Base-by-base conservation (phyloP, 2,888 invertebrate genomes). In the Villa cingulata region DNA sequence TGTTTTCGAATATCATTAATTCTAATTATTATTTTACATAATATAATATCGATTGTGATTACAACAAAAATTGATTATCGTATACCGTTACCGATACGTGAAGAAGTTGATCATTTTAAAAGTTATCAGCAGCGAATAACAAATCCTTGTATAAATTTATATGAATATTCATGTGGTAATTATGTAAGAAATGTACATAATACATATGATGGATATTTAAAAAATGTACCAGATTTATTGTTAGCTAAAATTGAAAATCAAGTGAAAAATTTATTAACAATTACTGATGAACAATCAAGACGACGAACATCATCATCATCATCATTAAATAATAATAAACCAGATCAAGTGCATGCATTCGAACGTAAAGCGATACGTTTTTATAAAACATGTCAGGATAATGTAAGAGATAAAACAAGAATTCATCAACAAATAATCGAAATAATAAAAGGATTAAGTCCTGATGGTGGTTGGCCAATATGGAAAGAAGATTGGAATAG, bases 81-180 rank as follows among this genome's bases (percentile, higher is more conserved):
- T 23, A 23, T 23, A 23, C 23, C 23, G 7, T 7, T 6, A 23
- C 23, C 23, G 7, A 23, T 23, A 23, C 23, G 23, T 23, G 29
- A 32, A 12, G 29, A 32, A 32, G 12, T 32, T 4, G 12, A 32
- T 32, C 29, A 14, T 32, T 32, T 32, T 32, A 32, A 32, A 32
- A 12, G 3, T 7, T 45, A 45, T 29, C 38, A 39, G 39, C 4
- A 45, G n/a, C 10, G 29, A 9, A 14, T 4, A 14, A 27, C 39
- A 10, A 32, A 39, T 45, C 39, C 45, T 7, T 45, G 45, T 19
- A 16, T 32, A 15, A 39, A 45, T 45, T 29, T 45, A 14, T 45
- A 45, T 32, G 12, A 18, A 38, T 45, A 39, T 39, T 29, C 45
- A 14, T 45, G 45, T 38, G 39, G 39, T 15, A 45, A 45, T 34